Base-by-base conservation (phyloP, 2,888 invertebrate species). In the Tenthredo mesomela region DNA sequence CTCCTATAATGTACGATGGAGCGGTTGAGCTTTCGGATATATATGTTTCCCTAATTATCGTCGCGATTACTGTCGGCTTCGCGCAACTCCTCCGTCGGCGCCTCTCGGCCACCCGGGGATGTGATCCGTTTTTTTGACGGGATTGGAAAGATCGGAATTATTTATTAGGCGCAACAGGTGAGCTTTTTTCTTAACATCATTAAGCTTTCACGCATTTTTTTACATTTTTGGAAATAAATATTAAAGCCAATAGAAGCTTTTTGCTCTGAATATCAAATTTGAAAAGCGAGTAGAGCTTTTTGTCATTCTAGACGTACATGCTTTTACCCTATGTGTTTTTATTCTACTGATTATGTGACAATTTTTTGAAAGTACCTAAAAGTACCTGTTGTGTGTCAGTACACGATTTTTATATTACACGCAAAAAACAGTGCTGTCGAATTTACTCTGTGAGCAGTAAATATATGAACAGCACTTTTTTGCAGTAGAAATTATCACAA, bases 11-110 rank as follows among this genome's bases (percentile, higher is more conserved):
- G 18, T 5, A 40, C 82, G 29, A n/a, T 10, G 29, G 2, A 21
- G 40, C 65, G 61, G 18, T 7, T 25, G 18, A 67, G 43, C 82
- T 82, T 61, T 33, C 18, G 21, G 47, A 65, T 29, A 58, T 21
- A n/a, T 21, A 82, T 82, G 70, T 47, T 82, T 70, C 9, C 82
- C 82, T 82, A 43, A 29, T 82, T 29, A 29, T 3, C 82, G 82
- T 70, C 82, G 47, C 50, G 70, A 82, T 70, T 67, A 21, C 6
- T 18, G 37, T 29, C 82, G 67, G 67, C 82, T 67, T 82, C 82
- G 82, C 82, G 82, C 82, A 82, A 82, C 82, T 82, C 82, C 82
- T 82, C 82, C 82, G 70, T 82, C 37, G 40, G 61, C 80, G 58
- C 80, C 37, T 21, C 21, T 21, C 21, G 21, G 18, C 12, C 80